Conservation (phyloP, 2,797 vertebrate species). For the Delichon dasypus region DNA sequence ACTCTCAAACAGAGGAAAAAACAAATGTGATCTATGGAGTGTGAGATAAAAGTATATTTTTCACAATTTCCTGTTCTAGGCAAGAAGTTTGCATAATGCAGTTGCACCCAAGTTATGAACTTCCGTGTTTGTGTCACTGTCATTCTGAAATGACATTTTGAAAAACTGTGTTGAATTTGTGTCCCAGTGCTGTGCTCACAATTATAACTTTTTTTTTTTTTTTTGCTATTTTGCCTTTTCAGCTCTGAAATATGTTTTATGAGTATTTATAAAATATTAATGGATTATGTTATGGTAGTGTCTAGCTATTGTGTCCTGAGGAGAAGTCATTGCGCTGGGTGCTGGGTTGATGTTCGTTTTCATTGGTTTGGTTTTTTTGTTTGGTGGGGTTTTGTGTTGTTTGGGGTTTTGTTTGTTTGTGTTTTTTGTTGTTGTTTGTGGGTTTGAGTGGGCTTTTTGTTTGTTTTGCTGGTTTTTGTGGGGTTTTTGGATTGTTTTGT, state of each 20-base stretch:
- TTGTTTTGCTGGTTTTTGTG: background rate
- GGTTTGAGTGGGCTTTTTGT: background rate
- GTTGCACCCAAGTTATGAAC: background rate
- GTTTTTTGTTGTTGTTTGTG: too few relatives aligned
- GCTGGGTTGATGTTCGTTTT: background rate
- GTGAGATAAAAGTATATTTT: background rate
- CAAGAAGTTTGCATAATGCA: background rate
- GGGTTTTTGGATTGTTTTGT: too few relatives aligned
- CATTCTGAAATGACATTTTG: background rate
- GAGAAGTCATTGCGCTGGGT: accelerated
- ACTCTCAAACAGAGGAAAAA: background rate
- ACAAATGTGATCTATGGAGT: background rate
- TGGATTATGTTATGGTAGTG: background rate
- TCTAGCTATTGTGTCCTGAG: background rate
- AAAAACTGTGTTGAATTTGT: background rate
- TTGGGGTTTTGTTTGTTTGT: background rate
- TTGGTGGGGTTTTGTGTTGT: background rate
- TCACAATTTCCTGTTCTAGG: background rate
- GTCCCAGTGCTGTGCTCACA: background rate
- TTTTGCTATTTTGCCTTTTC: background rate
- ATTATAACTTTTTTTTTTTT: background rate
- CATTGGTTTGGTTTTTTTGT: background rate
- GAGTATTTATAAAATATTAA: background rate
- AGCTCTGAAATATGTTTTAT: background rate
- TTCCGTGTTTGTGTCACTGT: background rate